Evolutionary conservation across 2,888 invertebrate genomes (phyloP).

Genomic region (Brenthis hecate): DNA sequence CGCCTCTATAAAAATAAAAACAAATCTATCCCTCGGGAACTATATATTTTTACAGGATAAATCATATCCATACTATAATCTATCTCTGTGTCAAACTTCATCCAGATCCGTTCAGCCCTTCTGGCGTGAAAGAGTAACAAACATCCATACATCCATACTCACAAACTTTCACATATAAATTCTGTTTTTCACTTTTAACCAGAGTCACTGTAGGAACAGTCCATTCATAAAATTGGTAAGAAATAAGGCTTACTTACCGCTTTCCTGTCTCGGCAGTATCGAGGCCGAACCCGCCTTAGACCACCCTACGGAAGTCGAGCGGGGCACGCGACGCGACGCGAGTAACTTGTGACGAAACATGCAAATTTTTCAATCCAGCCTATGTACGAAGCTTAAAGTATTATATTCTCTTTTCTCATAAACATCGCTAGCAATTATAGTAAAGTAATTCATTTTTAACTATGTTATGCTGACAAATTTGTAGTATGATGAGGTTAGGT

Average conservation of each 20-base stretch:
- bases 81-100: no score
- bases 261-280: conserved; percentile 47
- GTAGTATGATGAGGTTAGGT: no score
- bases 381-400: conserved; percentile 43
- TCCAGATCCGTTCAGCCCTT: no score
- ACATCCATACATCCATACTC: no score
- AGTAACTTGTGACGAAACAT: conserved; percentile 65
- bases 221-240: conserved; percentile 32
- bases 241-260: conserved; percentile 25
- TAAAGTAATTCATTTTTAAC: no score
- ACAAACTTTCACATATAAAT: background rate
- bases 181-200: background rate
- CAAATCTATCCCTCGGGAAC: no score
- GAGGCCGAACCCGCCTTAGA: conserved; percentile 59
- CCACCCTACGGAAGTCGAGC: conserved; percentile 65
- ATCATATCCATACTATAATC: no score
- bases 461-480: no score
- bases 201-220: background rate
- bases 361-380: conserved; percentile 62
- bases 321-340: conserved; percentile 74
- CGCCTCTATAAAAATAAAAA: no score
- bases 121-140: no score
- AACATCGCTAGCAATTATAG: background rate
- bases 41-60: no score
- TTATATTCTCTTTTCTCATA: background rate